Conservation (phyloP, 2,888 invertebrate species). For the Ellobium chinense region DNA sequence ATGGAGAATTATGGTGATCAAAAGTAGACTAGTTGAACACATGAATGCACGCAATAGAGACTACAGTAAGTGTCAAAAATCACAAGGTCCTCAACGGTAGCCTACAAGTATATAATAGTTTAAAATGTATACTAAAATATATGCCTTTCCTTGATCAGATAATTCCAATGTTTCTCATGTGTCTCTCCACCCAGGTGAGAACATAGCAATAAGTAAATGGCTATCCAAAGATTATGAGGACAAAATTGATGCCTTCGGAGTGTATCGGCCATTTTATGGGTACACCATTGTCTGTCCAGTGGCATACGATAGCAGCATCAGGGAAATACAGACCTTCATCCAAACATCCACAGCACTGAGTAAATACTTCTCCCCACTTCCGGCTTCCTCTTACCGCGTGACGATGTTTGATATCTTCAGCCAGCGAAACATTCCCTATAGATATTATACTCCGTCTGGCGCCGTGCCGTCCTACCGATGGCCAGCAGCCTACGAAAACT, state of each 20-base stretch:
- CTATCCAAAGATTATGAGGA: no score
- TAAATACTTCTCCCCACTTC: neutral
- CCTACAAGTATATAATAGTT: no score
- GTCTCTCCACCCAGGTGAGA: no score
- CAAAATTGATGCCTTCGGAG: neutral
- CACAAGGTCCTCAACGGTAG: no score
- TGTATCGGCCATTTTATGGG: neutral
- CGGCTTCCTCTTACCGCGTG: neutral
- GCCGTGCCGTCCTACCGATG: neutral
- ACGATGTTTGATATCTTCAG: neutral
- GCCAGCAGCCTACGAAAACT: neutral
- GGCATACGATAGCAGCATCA: neutral
- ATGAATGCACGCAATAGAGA: no score
- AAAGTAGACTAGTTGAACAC: no score
- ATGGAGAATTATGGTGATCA: no score
- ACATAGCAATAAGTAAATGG: no score
- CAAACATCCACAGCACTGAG: neutral
- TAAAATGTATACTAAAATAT: no score
- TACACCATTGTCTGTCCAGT: neutral
- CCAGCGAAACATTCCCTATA: neutral
- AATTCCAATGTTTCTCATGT: no score
- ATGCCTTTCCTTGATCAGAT: no score
- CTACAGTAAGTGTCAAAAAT: no score
- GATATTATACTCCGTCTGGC: neutral
- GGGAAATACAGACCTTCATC: neutral